These are phyloP conservation scores for Calliopum simillimum DNA, from an alignment of 2,888 invertebrate species.

Conservation along the genomic window DNA sequence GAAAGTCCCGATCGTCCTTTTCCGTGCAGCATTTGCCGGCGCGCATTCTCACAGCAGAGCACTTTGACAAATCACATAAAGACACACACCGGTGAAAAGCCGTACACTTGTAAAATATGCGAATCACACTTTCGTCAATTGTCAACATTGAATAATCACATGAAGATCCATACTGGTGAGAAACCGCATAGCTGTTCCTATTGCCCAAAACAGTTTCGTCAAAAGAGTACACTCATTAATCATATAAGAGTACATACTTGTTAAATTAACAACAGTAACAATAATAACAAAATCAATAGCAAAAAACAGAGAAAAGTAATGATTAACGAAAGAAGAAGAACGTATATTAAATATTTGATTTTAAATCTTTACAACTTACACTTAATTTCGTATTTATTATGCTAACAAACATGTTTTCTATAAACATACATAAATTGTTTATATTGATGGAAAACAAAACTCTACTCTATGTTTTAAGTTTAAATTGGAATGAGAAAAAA, in stretches of 20 bases:
- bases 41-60: conserved; percentile 63
- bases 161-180: conserved; percentile 63
- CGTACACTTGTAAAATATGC: conserved; percentile 63
- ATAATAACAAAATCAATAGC: background rate
- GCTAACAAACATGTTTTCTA: conserved; percentile 32
- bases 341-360: conserved; percentile 19
- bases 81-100: conserved; percentile 63
- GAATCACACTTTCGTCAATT: conserved; percentile 61
- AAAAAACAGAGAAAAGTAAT: background rate
- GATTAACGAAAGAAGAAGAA: conserved; percentile 1
- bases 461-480: conserved; percentile 31
- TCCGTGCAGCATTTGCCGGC: conserved; percentile 59
- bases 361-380: conserved; percentile 28
- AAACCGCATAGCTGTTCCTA: conserved; percentile 64
- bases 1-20: conserved; percentile 61
- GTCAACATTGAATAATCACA: conserved; percentile 62
- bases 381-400: conserved; percentile 36
- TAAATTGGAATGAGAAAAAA: conserved; percentile 16
- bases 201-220: conserved; percentile 63
- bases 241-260: conserved; percentile 61
- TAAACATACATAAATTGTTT: conserved; percentile 17
- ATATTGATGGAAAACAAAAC: background rate
- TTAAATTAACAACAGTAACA: conserved; percentile 47
- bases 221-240: conserved; percentile 62
- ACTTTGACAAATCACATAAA: conserved; percentile 62